Conservation (phyloP, 2,888 invertebrate species). For the Celastrina argiolus region DNA sequence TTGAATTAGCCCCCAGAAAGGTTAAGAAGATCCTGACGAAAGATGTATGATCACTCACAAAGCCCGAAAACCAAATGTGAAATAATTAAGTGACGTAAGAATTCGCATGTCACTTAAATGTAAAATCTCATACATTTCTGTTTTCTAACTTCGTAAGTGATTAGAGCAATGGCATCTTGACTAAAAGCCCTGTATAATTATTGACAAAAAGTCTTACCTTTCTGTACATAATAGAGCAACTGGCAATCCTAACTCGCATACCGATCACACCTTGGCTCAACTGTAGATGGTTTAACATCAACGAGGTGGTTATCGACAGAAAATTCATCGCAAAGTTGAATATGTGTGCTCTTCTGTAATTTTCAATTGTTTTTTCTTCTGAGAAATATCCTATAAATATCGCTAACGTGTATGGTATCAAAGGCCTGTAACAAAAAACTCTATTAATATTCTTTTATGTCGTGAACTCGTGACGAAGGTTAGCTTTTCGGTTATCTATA, state of each 20-base stretch:
- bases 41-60: too few relatives aligned
- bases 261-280: constrained; percentile 81
- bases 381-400: constrained; percentile 81
- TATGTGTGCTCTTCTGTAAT: constrained; percentile 79
- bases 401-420: constrained; percentile 79
- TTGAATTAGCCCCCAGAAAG: too few relatives aligned
- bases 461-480: neutral
- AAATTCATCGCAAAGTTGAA: constrained; percentile 81
- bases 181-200: neutral
- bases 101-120: too few relatives aligned
- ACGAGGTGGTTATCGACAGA: constrained; percentile 74
- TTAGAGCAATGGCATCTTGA: too few relatives aligned
- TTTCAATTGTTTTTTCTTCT: constrained; percentile 64
- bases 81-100: too few relatives aligned
- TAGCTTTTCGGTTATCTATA: neutral
- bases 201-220: constrained; percentile 76
- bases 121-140: too few relatives aligned
- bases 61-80: too few relatives aligned
- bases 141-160: too few relatives aligned
- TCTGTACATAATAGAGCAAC: constrained; percentile 88
- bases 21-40: too few relatives aligned
- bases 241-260: constrained; percentile 86
- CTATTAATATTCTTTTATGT: neutral
- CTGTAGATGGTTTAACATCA: constrained; percentile 81
- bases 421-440: constrained; percentile 67